phyloP scores from a whole-genome alignment of 2,113 vertebrate genomes.

The Budorcas taxicolor region DNA sequence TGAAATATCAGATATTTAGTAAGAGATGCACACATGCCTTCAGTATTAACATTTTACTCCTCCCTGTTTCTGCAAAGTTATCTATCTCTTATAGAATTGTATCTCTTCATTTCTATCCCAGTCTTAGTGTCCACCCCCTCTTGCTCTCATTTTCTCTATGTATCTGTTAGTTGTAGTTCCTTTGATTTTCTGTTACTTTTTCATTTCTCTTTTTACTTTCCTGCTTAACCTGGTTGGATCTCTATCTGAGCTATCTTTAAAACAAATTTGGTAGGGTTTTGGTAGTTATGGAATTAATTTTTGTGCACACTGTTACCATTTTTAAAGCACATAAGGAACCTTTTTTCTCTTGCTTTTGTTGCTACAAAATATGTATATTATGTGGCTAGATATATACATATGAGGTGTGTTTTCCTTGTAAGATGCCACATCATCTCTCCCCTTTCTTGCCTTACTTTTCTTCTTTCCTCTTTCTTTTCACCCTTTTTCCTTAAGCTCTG shows the following conservation, averaged over 20 bases:
- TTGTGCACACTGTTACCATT: background rate
- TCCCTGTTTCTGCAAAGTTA: background rate
- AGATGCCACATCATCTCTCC: background rate
- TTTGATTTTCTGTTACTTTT: background rate
- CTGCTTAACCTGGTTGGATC: background rate
- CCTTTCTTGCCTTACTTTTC: background rate
- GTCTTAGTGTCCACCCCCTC: background rate
- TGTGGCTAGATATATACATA: background rate
- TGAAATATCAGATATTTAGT: background rate
- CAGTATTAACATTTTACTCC: background rate
- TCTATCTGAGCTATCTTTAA: background rate
- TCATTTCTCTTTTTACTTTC: background rate
- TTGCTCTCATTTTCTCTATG: background rate
- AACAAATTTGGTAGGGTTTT: background rate
- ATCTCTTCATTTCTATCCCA: background rate
- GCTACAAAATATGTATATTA: background rate
- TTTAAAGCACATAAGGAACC: background rate
- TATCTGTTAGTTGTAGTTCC: background rate
- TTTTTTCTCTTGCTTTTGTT: background rate
- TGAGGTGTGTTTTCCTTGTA: background rate
- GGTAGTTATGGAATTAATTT: background rate
- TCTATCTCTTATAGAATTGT: background rate
- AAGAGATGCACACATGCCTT: background rate
- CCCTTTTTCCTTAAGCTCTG: background rate
- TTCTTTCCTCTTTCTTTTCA: background rate